Evolutionary conservation across 2,797 vertebrate species (phyloP).

Genomic region (Acipenser transmontanus): DNA sequence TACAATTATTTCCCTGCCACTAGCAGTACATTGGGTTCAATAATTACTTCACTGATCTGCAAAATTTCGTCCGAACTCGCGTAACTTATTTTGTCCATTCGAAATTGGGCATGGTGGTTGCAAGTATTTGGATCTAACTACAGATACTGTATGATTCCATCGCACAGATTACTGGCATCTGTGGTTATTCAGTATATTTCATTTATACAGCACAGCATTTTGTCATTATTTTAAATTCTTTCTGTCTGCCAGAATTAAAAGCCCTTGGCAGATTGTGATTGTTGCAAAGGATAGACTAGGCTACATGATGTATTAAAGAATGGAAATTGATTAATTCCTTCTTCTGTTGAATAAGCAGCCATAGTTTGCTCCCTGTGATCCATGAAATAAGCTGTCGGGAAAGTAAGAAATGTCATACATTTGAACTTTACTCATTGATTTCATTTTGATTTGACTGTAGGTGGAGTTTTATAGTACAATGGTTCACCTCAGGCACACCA

Average conservation of each 20-base stretch:
- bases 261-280: conserved; percentile 52
- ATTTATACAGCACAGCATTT: conserved; percentile 46
- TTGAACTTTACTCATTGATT: conserved; percentile 56
- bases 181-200: conserved; percentile 42
- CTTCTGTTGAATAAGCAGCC: conserved; percentile 61
- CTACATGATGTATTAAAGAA: conserved; percentile 58
- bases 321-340: conserved; percentile 63
- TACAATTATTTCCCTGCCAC: no score
- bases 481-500: conserved; percentile 40
- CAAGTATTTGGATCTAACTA: conserved; percentile 37
- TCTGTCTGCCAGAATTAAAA: conserved; percentile 53
- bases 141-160: conserved; percentile 44
- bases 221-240: conserved; percentile 59
- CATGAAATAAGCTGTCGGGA: conserved; percentile 76
- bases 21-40: no score
- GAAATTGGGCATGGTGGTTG: conserved; percentile 46
- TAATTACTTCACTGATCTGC: conserved; percentile 60
- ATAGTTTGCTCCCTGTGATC: conserved; percentile 68
- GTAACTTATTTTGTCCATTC: conserved; percentile 60
- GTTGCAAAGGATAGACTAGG: conserved; percentile 37
- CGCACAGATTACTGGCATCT: conserved; percentile 50
- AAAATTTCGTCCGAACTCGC: conserved; percentile 41
- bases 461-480: conserved; percentile 54
- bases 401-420: conserved; percentile 59
- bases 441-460: conserved; percentile 32